Conservation (phyloP, 1,140 invertebrate species). For the Drosophila pectinifera region DNA sequence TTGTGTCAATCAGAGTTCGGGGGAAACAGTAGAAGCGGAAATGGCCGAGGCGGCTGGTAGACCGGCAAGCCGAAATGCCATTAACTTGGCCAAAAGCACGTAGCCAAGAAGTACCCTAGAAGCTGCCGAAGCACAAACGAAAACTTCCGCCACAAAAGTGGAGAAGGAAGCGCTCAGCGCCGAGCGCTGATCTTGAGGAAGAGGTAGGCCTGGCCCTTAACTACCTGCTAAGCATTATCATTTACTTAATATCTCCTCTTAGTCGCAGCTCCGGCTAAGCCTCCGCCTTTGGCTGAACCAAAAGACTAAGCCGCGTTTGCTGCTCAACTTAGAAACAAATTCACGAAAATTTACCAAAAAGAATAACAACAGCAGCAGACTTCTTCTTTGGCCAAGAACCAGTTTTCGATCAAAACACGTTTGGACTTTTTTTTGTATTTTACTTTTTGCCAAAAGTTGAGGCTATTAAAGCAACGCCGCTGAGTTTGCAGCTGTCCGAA, state of each 20-base stretch:
- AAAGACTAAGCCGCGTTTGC: conserved; percentile 67
- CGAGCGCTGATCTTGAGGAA: conserved; percentile 14
- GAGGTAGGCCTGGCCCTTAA: conserved; percentile 30
- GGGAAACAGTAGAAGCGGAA: conserved; percentile 56
- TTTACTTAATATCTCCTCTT: conserved; percentile 59
- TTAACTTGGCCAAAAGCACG: conserved; percentile 49
- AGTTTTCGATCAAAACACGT: conserved; percentile 70
- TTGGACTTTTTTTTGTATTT: conserved; percentile 13
- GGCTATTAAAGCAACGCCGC: conserved; percentile 73
- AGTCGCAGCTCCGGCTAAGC: conserved; percentile 19
- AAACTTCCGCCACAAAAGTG: conserved; percentile 51
- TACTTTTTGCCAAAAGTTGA: conserved; percentile 65
- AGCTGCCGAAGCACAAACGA: conserved; percentile 20
- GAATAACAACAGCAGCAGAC: conserved; percentile 34
- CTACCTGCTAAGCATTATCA: conserved; percentile 63
- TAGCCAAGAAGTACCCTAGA: conserved; percentile 32
- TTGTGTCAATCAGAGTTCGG: conserved; percentile 54
- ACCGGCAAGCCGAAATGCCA: conserved; percentile 56
- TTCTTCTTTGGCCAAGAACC: conserved; percentile 52
- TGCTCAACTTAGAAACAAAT: conserved; percentile 78
- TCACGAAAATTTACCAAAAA: conserved; percentile 58
- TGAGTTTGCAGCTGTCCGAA: conserved; percentile 74
- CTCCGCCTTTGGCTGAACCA: conserved; percentile 16
- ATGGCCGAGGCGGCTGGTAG: conserved; percentile 8
- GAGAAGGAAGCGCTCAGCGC: conserved; percentile 7